phyloP scores from a whole-genome alignment of 2,113 vertebrate species.

The Gymnobelideus leadbeateri region DNA sequence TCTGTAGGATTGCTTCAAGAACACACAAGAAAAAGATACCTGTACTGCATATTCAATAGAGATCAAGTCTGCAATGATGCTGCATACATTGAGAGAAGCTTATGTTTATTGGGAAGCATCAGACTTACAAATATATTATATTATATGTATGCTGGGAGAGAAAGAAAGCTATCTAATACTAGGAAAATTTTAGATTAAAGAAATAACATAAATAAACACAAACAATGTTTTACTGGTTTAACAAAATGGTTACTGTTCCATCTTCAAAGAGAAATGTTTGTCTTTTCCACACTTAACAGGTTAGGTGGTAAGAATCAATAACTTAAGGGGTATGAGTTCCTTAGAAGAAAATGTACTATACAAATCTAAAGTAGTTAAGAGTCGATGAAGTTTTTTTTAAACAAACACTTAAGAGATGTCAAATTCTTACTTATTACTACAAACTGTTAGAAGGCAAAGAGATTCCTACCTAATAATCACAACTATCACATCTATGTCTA shows the following conservation, averaged over 20 bases:
- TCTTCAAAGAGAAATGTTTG: slow-evolving; percentile 53
- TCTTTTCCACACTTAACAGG: not conserved
- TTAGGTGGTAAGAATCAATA: slow-evolving; percentile 23
- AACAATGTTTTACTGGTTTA: slow-evolving; percentile 48
- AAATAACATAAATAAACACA: slow-evolving; percentile 27
- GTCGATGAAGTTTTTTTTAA: not conserved
- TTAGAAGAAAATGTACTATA: slow-evolving; percentile 52
- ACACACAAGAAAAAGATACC: slow-evolving; percentile 40
- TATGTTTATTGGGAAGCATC: slow-evolving; percentile 44
- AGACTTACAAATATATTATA: slow-evolving; percentile 47
- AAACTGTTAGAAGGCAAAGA: slow-evolving; percentile 53
- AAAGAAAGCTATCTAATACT: slow-evolving; percentile 28
- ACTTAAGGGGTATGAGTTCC: slow-evolving; percentile 34
- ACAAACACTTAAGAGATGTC: slow-evolving; percentile 14
- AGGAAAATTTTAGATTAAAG: slow-evolving; percentile 59
- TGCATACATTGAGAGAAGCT: slow-evolving; percentile 42
- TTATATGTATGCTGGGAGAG: slow-evolving; percentile 33
- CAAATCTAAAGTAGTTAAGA: not conserved
- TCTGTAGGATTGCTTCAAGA: slow-evolving; percentile 46
- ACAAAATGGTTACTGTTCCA: slow-evolving; percentile 30
- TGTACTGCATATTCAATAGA: slow-evolving; percentile 36
- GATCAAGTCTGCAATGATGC: slow-evolving; percentile 20
- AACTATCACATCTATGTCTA: slow-evolving; percentile 26
- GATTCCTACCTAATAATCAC: slow-evolving; percentile 26
- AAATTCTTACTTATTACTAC: slow-evolving; percentile 41